Base-by-base conservation (phyloP, 2,113 vertebrate genomes). In the Numida meleagris region DNA sequence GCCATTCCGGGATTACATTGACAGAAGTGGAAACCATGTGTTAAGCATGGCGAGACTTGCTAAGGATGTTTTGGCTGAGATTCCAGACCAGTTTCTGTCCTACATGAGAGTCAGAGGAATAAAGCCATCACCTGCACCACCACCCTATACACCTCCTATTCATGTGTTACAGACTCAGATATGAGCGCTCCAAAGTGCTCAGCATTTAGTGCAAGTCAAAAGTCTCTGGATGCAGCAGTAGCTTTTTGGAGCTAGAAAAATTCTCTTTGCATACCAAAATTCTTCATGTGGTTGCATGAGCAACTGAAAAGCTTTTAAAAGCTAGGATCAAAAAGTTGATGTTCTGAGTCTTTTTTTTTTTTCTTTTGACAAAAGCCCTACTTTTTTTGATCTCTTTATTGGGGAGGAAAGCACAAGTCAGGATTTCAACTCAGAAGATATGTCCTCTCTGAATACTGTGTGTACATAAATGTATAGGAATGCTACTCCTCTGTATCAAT, bases 101-200 rank as follows among this genome's bases (percentile, higher is more conserved):
- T 99, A 99, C 97, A 99, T 99, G 99, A 98, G 98, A 88, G 99
- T 99, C 97, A 98, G 99, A 42, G 99, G 99, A 95, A 98, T 99
- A 98, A 99, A 99, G 97, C 99, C 99, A 7, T 98, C 97, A 1
- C 99, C 99, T 1, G 99, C 99, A 1, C 99, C 99, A 0, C 99
- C 99, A 18, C 99, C 99, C 1, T 99, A 99, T 89, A 99, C 99
- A 0, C 99, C 99, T 2, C 99, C 99, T 0, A 96, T 97, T 40
- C 98, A 98, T 1, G 91, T 98, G 76, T 48, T 98, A 79, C 99
- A 99, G 94, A 99, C 99, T 65, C 99, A 99, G 90, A 99, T 99
- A 95, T 99, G 98, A 99, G 88, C 59, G 70, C 80, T 81, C 67
- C 9, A 4, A 62, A 76, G 88, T 38, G 50, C 84, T 79, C 5